Evolutionary conservation across 2,888 invertebrate genomes (phyloP).

Genomic region (Zygaena filipendulae): DNA sequence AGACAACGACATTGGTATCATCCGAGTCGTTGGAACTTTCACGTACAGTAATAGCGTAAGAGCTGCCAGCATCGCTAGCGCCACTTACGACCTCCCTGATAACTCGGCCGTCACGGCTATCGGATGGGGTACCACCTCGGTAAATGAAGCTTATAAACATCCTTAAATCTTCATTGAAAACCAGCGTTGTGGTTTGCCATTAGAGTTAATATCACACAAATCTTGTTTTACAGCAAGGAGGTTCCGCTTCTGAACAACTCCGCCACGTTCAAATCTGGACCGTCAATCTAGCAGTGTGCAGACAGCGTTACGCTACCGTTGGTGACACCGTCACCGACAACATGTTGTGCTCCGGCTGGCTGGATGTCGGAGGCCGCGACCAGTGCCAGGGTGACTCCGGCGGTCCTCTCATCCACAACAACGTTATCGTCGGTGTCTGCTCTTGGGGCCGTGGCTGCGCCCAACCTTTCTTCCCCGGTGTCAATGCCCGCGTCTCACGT

Average conservation of each 20-base stretch:
- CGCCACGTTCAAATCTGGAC: too few relatives aligned
- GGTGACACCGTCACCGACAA: constrained; percentile 24
- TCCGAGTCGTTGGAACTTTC: too few relatives aligned
- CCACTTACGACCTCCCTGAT: constrained; percentile 26
- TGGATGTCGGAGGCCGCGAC: too few relatives aligned
- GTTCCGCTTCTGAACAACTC: constrained; percentile 21
- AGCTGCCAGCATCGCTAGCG: constrained; percentile 24
- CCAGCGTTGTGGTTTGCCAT: too few relatives aligned
- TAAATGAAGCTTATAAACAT: too few relatives aligned
- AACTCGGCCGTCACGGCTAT: constrained; percentile 34
- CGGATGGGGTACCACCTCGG: too few relatives aligned
- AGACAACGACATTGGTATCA: constrained; percentile 35
- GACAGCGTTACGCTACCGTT: constrained; percentile 20
- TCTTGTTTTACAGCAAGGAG: too few relatives aligned
- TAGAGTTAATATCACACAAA: too few relatives aligned
- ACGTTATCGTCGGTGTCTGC: constrained; percentile 30
- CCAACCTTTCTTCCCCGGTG: constrained; percentile 26
- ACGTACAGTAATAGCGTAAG: constrained; percentile 21
- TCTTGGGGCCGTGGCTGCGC: constrained; percentile 31
- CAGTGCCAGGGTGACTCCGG: too few relatives aligned
- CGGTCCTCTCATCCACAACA: constrained; percentile 33
- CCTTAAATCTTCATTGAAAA: too few relatives aligned
- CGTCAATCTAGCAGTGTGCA: constrained; percentile 26
- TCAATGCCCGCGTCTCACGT: constrained; percentile 31
- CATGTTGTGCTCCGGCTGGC: constrained; percentile 40